phyloP scores from a whole-genome alignment of 2,888 invertebrate species.

The Drosophila emarginata region DNA sequence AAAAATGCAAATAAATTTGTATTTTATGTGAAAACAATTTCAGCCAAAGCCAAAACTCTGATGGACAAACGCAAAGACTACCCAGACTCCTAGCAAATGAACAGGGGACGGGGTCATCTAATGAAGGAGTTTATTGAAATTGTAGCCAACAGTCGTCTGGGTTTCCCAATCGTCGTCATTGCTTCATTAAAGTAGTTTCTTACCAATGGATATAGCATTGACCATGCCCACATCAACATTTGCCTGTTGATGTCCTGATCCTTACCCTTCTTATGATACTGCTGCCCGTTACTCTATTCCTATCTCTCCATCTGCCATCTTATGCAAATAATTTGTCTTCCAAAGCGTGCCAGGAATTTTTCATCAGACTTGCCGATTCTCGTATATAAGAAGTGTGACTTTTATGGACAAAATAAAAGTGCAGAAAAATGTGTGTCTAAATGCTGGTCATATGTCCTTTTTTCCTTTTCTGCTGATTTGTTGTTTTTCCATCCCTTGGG shows the following conservation, averaged over 20 bases:
- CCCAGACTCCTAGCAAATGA: conserved; percentile 24
- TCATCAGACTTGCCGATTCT: conserved; percentile 42
- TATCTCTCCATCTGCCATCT: not conserved
- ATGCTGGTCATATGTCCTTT: conserved; percentile 44
- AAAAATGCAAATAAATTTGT: conserved; percentile 78
- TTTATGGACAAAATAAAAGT: conserved; percentile 48
- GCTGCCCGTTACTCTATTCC: not conserved
- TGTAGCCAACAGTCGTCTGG: conserved; percentile 34
- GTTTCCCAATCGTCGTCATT: conserved; percentile 40
- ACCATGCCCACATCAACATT: conserved; percentile 20
- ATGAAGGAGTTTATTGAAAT: conserved; percentile 74
- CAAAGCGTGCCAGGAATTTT: conserved; percentile 69
- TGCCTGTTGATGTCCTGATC: conserved; percentile 40
- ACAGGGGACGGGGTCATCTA: conserved; percentile 37
- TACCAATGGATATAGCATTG: not conserved
- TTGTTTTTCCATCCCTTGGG: conserved; percentile 47
- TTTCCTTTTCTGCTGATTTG: conserved; percentile 63
- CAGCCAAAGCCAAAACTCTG: conserved; percentile 43
- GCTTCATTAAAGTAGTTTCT: conserved; percentile 41
- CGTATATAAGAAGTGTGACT: conserved; percentile 50
- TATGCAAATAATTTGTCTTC: conserved; percentile 68
- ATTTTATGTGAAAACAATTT: conserved; percentile 75
- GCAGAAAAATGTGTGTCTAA: conserved; percentile 43
- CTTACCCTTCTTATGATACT: conserved; percentile 12
- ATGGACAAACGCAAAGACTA: conserved; percentile 17